Conservation (phyloP, 2,888 invertebrate species). For the Erynnis tages region DNA sequence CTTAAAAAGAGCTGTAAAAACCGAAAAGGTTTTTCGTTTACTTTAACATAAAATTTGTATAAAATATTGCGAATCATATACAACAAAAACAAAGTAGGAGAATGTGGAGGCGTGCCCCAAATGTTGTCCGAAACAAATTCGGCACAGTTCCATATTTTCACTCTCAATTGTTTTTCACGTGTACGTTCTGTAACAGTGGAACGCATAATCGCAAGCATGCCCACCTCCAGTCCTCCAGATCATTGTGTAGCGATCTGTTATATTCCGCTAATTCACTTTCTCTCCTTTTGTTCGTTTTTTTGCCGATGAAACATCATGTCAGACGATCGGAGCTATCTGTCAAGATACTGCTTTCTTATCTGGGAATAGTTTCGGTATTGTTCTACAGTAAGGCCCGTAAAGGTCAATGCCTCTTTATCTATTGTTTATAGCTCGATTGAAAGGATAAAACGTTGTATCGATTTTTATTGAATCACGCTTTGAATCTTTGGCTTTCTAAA, state of each 20-base stretch:
- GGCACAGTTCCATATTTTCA: conserved; percentile 26
- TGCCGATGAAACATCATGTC: conserved; percentile 57
- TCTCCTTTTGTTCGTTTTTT: conserved; percentile 67
- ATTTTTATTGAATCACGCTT: conserved; percentile 12
- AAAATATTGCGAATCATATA: too few species aligned
- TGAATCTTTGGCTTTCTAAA: conserved; percentile 20
- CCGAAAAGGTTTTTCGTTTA: too few species aligned
- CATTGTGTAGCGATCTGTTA: conserved; percentile 45
- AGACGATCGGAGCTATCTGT: conserved; percentile 52
- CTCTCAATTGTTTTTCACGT: conserved; percentile 24
- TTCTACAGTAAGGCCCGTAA: conserved; percentile 37
- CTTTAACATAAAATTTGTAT: too few species aligned
- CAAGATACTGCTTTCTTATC: conserved; percentile 60
- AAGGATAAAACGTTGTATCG: conserved; percentile 8
- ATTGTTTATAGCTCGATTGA: conserved; percentile 39
- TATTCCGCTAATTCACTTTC: conserved; percentile 57
- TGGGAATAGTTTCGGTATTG: conserved; percentile 45
- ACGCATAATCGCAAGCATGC: conserved; percentile 43
- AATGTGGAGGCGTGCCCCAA: too few species aligned
- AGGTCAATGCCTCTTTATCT: conserved; percentile 49
- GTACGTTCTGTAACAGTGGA: conserved; percentile 41
- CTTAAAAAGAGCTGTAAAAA: too few species aligned
- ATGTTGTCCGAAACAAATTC: too few species aligned
- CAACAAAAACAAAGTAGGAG: too few species aligned
- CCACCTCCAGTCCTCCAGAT: conserved; percentile 35